These are phyloP conservation scores for Monochamus alternatus DNA, from an alignment of 2,888 invertebrate species.

Conservation along the genomic window DNA sequence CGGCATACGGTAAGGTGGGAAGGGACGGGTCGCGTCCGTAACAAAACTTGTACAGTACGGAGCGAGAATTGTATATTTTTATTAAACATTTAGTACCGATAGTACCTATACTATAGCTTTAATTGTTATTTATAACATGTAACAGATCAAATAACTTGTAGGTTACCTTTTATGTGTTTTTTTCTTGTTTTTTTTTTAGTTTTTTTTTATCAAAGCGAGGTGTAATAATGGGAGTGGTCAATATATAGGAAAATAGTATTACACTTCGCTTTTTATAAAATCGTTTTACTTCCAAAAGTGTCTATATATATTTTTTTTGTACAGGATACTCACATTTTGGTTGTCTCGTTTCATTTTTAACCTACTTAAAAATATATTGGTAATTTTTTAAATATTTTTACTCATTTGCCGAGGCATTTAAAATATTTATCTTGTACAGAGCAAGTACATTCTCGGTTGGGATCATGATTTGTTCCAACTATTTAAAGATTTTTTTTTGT, in stretches of 20 bases:
- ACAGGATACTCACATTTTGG: neutral
- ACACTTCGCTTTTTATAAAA: slow-evolving; percentile 11
- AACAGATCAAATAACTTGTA: slow-evolving; percentile 39
- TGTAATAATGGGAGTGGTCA: slow-evolving; percentile 14
- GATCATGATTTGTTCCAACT: neutral
- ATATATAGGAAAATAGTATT: neutral
- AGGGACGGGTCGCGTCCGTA: slow-evolving; percentile 8
- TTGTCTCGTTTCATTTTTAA: neutral
- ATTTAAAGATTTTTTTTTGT: neutral
- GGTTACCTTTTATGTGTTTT: slow-evolving; percentile 32
- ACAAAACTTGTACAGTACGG: slow-evolving; percentile 31
- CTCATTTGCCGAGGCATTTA: neutral
- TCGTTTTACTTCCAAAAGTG: too few species aligned
- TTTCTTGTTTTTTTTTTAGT: slow-evolving; percentile 9
- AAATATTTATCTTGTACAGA: neutral
- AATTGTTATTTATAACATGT: slow-evolving; percentile 51
- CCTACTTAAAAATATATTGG: neutral
- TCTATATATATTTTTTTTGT: too few species aligned
- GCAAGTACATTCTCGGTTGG: too few species aligned
- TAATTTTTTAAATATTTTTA: neutral
- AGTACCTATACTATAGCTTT: slow-evolving; percentile 52
- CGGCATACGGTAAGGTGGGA: slow-evolving; percentile 13
- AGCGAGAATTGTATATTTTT: slow-evolving; percentile 44
- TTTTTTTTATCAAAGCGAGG: slow-evolving; percentile 9
- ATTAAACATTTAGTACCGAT: slow-evolving; percentile 40